A percentile compares a stretch with the other conserved stretches of the same genome.
These are phyloP conservation scores for Ethmia dodecea DNA, from an alignment of 2,888 invertebrate genomes.

Conservation along the genomic window DNA sequence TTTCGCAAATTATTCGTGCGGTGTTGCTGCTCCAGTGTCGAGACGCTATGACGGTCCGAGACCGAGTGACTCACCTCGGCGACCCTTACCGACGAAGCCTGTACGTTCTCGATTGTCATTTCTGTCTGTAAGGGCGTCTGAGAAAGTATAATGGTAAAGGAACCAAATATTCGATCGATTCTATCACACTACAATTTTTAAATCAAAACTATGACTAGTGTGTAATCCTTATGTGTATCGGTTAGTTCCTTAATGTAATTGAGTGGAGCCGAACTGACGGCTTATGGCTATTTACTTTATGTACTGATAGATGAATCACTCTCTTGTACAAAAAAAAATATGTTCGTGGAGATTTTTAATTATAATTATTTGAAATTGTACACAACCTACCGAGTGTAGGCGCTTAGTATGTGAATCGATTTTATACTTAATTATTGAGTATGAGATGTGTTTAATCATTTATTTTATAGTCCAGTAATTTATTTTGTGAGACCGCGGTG, in stretches of 20 bases:
- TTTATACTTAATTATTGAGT: slow-evolving; percentile 16
- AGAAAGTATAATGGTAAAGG: slow-evolving; percentile 27
- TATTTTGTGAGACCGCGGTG: slow-evolving; percentile 18
- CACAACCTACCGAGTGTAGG: slow-evolving; percentile 24
- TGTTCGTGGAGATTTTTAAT: slow-evolving; percentile 16
- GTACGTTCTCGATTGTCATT: too few species aligned
- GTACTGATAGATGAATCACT: slow-evolving; percentile 24
- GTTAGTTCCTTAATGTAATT: slow-evolving; percentile 23
- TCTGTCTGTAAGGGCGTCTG: slow-evolving; percentile 34
- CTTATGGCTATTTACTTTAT: slow-evolving; percentile 26
- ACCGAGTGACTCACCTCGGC: too few species aligned
- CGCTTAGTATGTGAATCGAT: slow-evolving; percentile 19
- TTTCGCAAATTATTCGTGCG: too few species aligned
- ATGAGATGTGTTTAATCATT: slow-evolving; percentile 27
- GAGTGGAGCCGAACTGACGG: neutral
- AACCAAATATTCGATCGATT: slow-evolving; percentile 30
- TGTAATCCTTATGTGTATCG: slow-evolving; percentile 29
- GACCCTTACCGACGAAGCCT: too few species aligned
- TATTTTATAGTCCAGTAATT: slow-evolving; percentile 28
- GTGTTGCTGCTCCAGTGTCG: too few species aligned
- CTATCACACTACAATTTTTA: slow-evolving; percentile 63
- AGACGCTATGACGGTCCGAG: too few species aligned
- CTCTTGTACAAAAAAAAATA: slow-evolving; percentile 15
- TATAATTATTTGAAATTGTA: slow-evolving; percentile 10
- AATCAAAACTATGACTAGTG: slow-evolving; percentile 65